Evolutionary conservation across 2,113 vertebrate genomes (phyloP).

Genomic region (pig (Sus scrofa)): DNA sequence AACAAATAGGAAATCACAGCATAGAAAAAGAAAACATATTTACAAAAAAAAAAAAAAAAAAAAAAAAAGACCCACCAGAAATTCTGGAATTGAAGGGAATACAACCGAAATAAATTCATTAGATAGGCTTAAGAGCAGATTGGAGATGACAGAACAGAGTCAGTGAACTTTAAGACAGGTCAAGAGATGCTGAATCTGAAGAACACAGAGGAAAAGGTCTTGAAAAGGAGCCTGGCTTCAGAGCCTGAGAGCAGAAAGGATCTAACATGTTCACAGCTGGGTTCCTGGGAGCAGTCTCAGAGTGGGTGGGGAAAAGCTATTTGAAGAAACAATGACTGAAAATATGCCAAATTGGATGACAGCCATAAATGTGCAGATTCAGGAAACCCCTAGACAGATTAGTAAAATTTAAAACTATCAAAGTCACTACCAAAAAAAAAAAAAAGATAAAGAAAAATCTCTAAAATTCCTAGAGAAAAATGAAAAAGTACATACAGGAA

Average conservation of each 20-base stretch:
- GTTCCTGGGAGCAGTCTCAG: too few relatives aligned
- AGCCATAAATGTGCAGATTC: background rate
- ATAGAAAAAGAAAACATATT: background rate
- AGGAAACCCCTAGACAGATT: background rate
- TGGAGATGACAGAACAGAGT: background rate
- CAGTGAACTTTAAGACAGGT: background rate
- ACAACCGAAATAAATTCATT: background rate
- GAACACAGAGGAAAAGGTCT: background rate
- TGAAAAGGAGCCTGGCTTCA: background rate
- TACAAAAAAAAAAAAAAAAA: background rate
- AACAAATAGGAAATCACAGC: background rate
- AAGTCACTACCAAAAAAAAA: background rate
- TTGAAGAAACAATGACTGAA: background rate
- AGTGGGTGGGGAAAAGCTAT: background rate
- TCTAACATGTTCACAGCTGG: too few relatives aligned
- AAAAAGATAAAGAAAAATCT: background rate
- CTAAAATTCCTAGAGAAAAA: background rate
- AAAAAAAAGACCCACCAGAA: background rate
- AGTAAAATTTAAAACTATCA: background rate
- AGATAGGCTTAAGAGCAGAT: background rate
- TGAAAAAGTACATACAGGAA: background rate
- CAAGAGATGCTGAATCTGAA: background rate
- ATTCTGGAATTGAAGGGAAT: background rate
- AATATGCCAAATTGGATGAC: background rate
- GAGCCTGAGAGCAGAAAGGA: too few relatives aligned